These are phyloP conservation scores for Bombyx mandarina DNA, from an alignment of 1,140 invertebrate species.

Conservation along the genomic window DNA sequence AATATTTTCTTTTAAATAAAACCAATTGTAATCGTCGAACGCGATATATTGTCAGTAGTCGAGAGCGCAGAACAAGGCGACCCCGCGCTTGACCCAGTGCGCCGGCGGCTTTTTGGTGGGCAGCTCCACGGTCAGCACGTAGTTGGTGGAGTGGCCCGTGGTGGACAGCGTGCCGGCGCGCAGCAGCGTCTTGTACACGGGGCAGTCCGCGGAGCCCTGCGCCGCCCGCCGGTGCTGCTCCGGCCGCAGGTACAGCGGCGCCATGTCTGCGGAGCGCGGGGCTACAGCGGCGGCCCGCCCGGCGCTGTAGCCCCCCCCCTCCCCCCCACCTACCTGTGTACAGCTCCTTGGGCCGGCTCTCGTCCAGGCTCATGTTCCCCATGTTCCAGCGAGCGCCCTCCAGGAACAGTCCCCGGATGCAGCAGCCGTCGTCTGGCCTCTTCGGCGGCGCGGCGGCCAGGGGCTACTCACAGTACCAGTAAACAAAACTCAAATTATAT, in stretches of 20 bases:
- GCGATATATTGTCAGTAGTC: slow-evolving; percentile 66
- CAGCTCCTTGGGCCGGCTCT: slow-evolving; percentile 76
- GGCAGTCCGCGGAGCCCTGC: slow-evolving; percentile 75
- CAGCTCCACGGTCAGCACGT: slow-evolving; percentile 80
- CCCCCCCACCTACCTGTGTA: slow-evolving; percentile 66
- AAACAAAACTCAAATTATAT: neutral
- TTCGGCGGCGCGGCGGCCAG: slow-evolving; percentile 53
- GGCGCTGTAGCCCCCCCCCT: no score
- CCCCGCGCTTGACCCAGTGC: slow-evolving; percentile 86
- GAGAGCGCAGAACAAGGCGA: slow-evolving; percentile 82
- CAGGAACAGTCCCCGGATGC: slow-evolving; percentile 80
- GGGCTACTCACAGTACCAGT: slow-evolving; percentile 59
- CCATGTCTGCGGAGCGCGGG: slow-evolving; percentile 70
- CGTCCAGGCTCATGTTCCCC: slow-evolving; percentile 61
- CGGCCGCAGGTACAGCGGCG: slow-evolving; percentile 74
- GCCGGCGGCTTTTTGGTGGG: slow-evolving; percentile 72
- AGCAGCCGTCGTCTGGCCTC: slow-evolving; percentile 77
- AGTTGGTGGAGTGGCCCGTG: slow-evolving; percentile 88
- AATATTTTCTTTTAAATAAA: no score
- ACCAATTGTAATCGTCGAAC: no score
- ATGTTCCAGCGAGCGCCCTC: slow-evolving; percentile 82
- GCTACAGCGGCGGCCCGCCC: neutral
- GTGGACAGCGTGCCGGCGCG: slow-evolving; percentile 80
- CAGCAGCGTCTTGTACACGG: slow-evolving; percentile 82
- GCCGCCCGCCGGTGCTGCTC: slow-evolving; percentile 67